Percentiles rank a stretch among this genome's conserved stretches.
These are phyloP conservation scores for Manis javanica DNA, from an alignment of 2,797 vertebrate genomes.

Conservation along the genomic window DNA sequence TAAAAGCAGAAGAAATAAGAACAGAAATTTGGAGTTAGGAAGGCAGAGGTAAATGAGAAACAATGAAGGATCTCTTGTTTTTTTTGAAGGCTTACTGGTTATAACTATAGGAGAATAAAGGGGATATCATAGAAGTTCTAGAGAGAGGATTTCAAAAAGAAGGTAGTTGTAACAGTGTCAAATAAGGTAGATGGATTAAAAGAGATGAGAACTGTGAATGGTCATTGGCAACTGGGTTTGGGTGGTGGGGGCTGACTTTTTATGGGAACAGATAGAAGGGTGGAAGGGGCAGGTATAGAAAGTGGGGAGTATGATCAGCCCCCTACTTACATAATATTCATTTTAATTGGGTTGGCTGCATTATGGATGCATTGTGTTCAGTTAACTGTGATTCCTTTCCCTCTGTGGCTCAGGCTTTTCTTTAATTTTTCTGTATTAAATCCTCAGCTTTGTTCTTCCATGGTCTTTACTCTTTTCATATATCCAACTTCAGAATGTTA, in stretches of 20 bases:
- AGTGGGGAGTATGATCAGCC: background rate
- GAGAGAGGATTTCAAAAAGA: background rate
- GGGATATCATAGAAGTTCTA: background rate
- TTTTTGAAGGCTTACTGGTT: background rate
- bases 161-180: background rate
- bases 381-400: conserved; percentile 19
- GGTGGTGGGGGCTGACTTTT: background rate
- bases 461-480: conserved; percentile 37
- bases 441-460: background rate
- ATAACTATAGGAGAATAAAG: background rate
- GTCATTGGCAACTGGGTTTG: background rate
- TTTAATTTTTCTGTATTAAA: conserved; percentile 27
- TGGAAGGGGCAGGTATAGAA: background rate
- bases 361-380: background rate
- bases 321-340: background rate
- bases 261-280: background rate
- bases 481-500: conserved; percentile 34
- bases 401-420: background rate
- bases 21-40: background rate
- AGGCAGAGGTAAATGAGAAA: background rate
- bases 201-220: background rate
- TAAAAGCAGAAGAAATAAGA: background rate
- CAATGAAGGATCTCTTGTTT: background rate
- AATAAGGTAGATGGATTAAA: background rate
- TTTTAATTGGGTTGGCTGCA: background rate